Conservation (phyloP, 2,113 vertebrate species). For the Hyla sarda region DNA sequence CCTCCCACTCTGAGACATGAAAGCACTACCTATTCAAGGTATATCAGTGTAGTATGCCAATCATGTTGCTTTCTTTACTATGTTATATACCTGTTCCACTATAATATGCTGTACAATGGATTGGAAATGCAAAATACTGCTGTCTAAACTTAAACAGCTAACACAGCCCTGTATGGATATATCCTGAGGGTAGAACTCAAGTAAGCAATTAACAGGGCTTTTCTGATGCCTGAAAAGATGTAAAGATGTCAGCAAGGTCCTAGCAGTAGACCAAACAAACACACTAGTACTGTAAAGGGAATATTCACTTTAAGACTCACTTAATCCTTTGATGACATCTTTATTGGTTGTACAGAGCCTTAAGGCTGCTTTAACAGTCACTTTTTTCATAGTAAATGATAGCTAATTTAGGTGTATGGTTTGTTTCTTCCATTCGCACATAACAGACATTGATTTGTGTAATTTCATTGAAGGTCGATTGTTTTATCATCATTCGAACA, state of each 20-base stretch:
- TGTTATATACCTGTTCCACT: too few species aligned
- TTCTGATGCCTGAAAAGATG: not conserved
- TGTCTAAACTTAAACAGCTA: too few species aligned
- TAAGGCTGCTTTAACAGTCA: not conserved
- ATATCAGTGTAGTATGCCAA: too few species aligned
- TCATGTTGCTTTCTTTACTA: too few species aligned
- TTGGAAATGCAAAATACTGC: too few species aligned
- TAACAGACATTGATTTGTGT: not conserved
- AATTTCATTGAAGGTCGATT: conserved; percentile 7
- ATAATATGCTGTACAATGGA: too few species aligned
- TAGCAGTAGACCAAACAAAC: not conserved
- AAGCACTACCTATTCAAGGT: too few species aligned
- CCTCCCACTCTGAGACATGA: too few species aligned
- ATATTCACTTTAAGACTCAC: not conserved
- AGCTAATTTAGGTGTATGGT: not conserved
- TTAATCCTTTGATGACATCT: conserved; percentile 11
- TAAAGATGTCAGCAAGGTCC: not conserved
- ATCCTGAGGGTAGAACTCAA: too few species aligned
- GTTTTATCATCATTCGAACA: not conserved
- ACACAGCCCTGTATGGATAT: too few species aligned
- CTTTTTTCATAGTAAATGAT: not conserved
- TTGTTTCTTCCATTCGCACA: not conserved
- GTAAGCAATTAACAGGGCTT: not conserved
- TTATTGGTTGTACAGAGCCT: conserved; percentile 3
- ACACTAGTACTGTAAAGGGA: not conserved